These are phyloP conservation scores for Zygothrica quintamaculata DNA, from an alignment of 2,888 invertebrate genomes.

Conservation along the genomic window DNA sequence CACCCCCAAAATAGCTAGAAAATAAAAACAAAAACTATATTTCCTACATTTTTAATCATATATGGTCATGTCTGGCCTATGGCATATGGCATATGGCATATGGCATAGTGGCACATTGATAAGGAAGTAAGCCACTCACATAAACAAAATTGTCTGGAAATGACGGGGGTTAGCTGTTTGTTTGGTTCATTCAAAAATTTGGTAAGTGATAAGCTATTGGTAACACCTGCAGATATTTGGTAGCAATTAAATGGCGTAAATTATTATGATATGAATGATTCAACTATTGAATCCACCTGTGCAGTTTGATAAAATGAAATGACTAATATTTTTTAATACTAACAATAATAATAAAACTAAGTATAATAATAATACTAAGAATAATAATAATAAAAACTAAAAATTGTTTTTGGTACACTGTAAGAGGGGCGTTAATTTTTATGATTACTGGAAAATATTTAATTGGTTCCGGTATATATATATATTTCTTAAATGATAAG, in stretches of 20 bases:
- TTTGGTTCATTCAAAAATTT: conserved; percentile 54
- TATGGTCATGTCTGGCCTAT: conserved; percentile 1
- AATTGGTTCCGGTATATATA: conserved; percentile 35
- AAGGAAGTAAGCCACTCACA: conserved; percentile 41
- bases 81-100: no score
- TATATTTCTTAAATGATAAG: conserved; percentile 61
- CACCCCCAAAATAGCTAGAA: neutral
- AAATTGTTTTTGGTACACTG: no score
- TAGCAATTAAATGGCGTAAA: neutral
- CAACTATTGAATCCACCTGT: neutral
- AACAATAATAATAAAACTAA: no score
- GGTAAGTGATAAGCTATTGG: conserved; percentile 1
- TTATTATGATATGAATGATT: neutral
- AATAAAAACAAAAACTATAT: conserved; percentile 35
- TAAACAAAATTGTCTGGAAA: neutral
- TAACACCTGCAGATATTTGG: neutral
- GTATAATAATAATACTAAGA: no score
- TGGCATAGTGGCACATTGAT: conserved; percentile 43
- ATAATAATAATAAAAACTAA: no score
- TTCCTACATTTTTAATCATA: conserved; percentile 36
- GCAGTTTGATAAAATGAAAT: no score
- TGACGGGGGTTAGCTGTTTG: neutral
- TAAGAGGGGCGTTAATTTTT: neutral
- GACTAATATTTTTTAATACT: no score
- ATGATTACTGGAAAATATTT: neutral